Evolutionary conservation across 2,113 vertebrate species (phyloP).

Genomic region (Neoarius graeffei): DNA sequence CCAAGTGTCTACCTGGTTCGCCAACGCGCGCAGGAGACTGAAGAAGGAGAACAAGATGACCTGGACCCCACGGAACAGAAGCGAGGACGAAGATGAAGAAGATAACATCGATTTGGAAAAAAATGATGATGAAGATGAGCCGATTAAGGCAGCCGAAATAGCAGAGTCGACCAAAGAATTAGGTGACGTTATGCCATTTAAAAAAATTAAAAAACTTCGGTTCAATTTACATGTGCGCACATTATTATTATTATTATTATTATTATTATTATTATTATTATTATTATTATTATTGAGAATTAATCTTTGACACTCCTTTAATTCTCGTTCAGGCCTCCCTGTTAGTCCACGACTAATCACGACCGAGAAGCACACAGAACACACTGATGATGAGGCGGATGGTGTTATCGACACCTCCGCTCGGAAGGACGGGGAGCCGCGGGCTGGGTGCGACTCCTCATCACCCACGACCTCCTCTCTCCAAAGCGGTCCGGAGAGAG

Average conservation of each 20-base stretch:
- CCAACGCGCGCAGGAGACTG: constrained; percentile 78
- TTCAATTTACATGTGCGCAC: neutral
- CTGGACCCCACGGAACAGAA: constrained; percentile 80
- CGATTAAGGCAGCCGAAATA: constrained; percentile 76
- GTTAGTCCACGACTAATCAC: constrained; percentile 47
- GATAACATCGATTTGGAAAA: constrained; percentile 86
- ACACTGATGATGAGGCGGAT: constrained; percentile 55
- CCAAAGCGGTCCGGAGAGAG: constrained; percentile 52
- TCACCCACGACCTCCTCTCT: constrained; percentile 65
- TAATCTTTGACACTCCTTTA: neutral
- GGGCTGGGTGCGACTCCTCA: constrained; percentile 56
- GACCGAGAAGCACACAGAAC: constrained; percentile 52
- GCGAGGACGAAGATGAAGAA: constrained; percentile 84
- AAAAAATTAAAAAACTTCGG: too few relatives aligned
- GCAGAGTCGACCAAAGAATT: constrained; percentile 61
- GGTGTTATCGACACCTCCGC: constrained; percentile 72
- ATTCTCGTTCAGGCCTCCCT: constrained; percentile 42
- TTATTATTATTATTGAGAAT: neutral
- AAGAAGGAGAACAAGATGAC: constrained; percentile 85
- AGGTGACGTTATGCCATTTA: constrained; percentile 15
- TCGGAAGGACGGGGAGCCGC: constrained; percentile 73
- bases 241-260: constrained; percentile 9
- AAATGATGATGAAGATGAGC: constrained; percentile 79
- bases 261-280: constrained; percentile 33
- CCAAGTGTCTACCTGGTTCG: constrained; percentile 86